These are phyloP conservation scores for Hydraecia micacea DNA, from an alignment of 2,888 invertebrate species.

Conservation along the genomic window DNA sequence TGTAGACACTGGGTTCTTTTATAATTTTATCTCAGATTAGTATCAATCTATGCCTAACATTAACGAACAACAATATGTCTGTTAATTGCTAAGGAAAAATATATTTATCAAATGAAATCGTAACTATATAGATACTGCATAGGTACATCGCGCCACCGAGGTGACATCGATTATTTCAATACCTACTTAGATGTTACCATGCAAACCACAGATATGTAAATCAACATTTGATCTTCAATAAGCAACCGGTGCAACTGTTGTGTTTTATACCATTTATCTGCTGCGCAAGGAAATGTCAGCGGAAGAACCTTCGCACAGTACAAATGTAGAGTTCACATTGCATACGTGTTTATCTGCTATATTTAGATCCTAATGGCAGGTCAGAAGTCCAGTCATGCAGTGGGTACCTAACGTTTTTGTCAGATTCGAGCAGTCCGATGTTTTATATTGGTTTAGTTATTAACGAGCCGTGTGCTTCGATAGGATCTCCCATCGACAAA, in stretches of 20 bases:
- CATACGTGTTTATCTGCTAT: constrained; percentile 33
- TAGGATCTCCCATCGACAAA: neutral
- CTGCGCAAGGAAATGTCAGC: constrained; percentile 52
- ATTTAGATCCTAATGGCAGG: constrained; percentile 36
- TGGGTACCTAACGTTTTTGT: neutral
- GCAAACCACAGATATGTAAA: constrained; percentile 37
- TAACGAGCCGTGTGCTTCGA: neutral
- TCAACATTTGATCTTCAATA: constrained; percentile 16
- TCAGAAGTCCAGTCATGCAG: neutral
- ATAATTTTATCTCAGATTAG: constrained; percentile 17
- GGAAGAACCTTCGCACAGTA: constrained; percentile 64
- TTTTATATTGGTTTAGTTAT: neutral
- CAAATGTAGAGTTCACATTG: constrained; percentile 50
- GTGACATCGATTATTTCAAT: constrained; percentile 32
- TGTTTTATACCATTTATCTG: constrained; percentile 47
- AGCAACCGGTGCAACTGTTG: constrained; percentile 22
- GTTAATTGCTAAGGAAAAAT: constrained; percentile 1
- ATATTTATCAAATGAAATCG: constrained; percentile 19
- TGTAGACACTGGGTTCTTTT: constrained; percentile 4
- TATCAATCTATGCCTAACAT: constrained; percentile 15
- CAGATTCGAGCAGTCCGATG: neutral
- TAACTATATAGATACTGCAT: neutral
- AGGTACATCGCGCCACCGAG: constrained; percentile 2
- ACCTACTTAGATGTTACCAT: constrained; percentile 11
- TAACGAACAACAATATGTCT: neutral